Evolutionary conservation across 2,797 vertebrate genomes (phyloP), one percentile per base, ranked within the genome.

Genomic region (Limosa lapponica): DNA sequence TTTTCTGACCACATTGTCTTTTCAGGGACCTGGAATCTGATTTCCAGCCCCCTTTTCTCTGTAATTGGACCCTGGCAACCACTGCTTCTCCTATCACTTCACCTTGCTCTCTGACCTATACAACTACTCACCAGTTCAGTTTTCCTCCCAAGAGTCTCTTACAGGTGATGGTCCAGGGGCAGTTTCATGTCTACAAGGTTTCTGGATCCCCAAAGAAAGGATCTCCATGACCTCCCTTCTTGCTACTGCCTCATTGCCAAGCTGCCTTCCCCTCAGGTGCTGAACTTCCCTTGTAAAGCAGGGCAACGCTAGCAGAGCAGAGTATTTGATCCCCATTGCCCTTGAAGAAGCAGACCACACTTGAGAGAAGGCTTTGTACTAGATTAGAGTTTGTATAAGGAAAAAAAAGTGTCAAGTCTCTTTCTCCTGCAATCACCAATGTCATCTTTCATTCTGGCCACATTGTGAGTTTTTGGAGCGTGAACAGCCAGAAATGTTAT

Each of bases 401-500:
- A 24, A 57, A 57, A 57, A 89, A 70, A 74, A 44, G 4, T 27
- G 13, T 58, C 27, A 85, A 37, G 17, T 28, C 32, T 94, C 51
- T 37, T 69, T 58, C 39, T 90, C 41, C 28, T 87, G 54, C 28
- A 11, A 44, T 61, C 49, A 44, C 55, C 37, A 17, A 41, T 54
- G 32, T 37, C 28, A 43, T 32, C 19, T 93, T 91, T 85, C 84
- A 69, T 92, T 96, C 90, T 66, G 46, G 25, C n/a, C 49, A 54
- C 66, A 80, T 66, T 13, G 48, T 67, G 85, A 48, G 36, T 32
- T 93, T 95, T 52, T 82, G 57, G 39, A 86, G 72, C 75, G 39
- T 46, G 58, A 95, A 58, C 65, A 84, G 30, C 37, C 57, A 71
- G 79, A 75, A 93, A 71, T n/a, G 41, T 79, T 90, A 85, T 81